Evolutionary conservation across 2,113 vertebrate genomes (phyloP), one percentile per base, ranked within the genome.

Genomic region (Apteryx owenii): DNA sequence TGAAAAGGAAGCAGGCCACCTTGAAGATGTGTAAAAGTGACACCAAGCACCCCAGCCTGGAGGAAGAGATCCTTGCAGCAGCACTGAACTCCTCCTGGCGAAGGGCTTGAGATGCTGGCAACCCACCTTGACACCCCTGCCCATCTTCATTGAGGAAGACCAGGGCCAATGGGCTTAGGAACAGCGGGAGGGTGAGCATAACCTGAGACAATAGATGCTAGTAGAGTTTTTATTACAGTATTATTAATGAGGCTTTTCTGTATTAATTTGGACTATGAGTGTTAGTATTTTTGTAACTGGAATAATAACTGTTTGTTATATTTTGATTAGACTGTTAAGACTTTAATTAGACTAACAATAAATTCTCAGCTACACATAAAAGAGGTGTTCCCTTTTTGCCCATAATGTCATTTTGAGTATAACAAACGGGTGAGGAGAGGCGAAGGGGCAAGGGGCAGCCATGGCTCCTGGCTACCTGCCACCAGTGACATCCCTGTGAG

Each of bases 271-370:
- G 36, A 62, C 53, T 14, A 21, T 40, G 71, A 40, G 15, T 4
- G 8, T 76, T 91, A 31, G 19, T 48, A 3, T 58, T 53, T 36
- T 58, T 83, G 58, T 71, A 85, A 5, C 62, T n/a, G 75, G 71
- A 48, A 85, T 93, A 85, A 95, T 65, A 90, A 91, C 53, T 60
- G 33, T 82, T 87, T 79, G 71, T 77, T 85, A 36, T 53, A 11
- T 65, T 93, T 68, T 77, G 88, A 90, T 88, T 66, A n/a, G 87
- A 9, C 25, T 56, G 56, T 46, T 79, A 29, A 46, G 89, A 14
- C 54, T 83, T n/a, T 38, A 73, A 54, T 83, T 73, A 91, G 53
- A 28, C 48, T 53, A 48, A 31, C 48, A 62, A n/a, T 23, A 88
- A 80, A 72, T 48, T 68, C 0, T 0, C 9, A 56, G 68, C 89